These are phyloP conservation scores for Drosophila demipolita DNA, from an alignment of 2,888 invertebrate species.

Conservation along the genomic window DNA sequence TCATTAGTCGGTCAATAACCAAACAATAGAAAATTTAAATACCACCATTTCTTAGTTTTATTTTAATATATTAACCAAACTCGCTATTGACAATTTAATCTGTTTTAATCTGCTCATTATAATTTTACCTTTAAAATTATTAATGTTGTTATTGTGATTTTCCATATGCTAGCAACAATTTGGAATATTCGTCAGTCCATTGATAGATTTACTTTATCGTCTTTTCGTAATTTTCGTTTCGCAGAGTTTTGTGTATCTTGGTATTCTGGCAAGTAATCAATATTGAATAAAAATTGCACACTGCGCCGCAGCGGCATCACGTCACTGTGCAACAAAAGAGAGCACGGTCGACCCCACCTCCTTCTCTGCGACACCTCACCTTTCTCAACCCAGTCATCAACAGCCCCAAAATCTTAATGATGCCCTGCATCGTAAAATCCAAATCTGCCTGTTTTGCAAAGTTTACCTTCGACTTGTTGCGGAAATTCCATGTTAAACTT, in stretches of 20 bases:
- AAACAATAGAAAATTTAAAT: not conserved
- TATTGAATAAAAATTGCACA: slow-evolving; percentile 66
- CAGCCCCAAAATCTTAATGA: slow-evolving; percentile 15
- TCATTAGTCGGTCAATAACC: not conserved
- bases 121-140: not conserved
- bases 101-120: not conserved
- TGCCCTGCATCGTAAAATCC: slow-evolving; percentile 16
- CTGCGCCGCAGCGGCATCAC: slow-evolving; percentile 77
- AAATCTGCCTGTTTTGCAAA: slow-evolving; percentile 21
- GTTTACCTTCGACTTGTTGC: slow-evolving; percentile 82
- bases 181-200: not conserved
- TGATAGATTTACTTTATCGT: not conserved
- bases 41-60: not conserved
- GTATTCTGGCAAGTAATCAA: slow-evolving; percentile 76
- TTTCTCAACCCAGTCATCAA: slow-evolving; percentile 8
- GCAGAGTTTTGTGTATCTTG: slow-evolving; percentile 62
- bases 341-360: slow-evolving; percentile 26
- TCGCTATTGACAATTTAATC: not conserved
- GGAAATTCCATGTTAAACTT: slow-evolving; percentile 79
- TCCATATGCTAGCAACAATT: not conserved
- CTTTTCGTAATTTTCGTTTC: slow-evolving; percentile 13
- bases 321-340: slow-evolving; percentile 69
- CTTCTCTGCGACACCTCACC: not conserved
- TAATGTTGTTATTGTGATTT: not conserved
- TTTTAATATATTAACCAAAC: not conserved